Conservation (phyloP, 2,888 invertebrate species). For the Quadroppia sp. region DNA sequence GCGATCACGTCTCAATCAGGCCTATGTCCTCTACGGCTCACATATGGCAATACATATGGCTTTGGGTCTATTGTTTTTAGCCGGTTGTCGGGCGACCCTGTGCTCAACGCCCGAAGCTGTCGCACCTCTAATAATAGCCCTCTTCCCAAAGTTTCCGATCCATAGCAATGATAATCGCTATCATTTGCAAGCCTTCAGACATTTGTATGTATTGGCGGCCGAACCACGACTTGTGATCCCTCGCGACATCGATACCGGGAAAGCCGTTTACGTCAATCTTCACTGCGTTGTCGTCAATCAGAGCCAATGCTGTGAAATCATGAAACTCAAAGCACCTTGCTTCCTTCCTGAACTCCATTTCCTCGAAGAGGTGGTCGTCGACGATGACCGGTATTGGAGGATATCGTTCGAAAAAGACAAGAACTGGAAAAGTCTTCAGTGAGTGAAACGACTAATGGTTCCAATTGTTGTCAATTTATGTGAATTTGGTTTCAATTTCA, state of each 20-base stretch:
- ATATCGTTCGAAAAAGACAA: constrained; percentile 72
- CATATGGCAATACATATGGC: constrained; percentile 96
- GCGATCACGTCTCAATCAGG: constrained; percentile 66
- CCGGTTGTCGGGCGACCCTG: constrained; percentile 74
- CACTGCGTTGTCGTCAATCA: constrained; percentile 41
- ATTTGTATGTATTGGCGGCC: constrained; percentile 89
- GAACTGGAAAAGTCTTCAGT: constrained; percentile 75
- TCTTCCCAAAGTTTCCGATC: constrained; percentile 95
- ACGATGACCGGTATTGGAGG: constrained; percentile 85
- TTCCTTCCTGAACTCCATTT: constrained; percentile 74
- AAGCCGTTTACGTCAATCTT: constrained; percentile 76
- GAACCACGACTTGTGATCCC: constrained; percentile 85
- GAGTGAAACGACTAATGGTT: constrained; percentile 52
- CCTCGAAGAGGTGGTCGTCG: constrained; percentile 65
- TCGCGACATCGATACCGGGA: constrained; percentile 72
- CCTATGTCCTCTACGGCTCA: constrained; percentile 74
- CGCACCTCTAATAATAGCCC: constrained; percentile 83
- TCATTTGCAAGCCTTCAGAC: constrained; percentile 93
- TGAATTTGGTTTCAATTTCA: constrained; percentile 43
- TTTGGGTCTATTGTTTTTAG: constrained; percentile 84
- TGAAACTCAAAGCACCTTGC: constrained; percentile 69
- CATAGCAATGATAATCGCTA: constrained; percentile 95
- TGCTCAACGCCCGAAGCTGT: constrained; percentile 71
- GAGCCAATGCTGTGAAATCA: constrained; percentile 44
- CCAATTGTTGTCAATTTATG: background rate